Percentiles rank a stretch among this genome's conserved stretches.
phyloP scores from a whole-genome alignment of 2,113 vertebrate genomes.

The Campylorhamphus procurvoides region DNA sequence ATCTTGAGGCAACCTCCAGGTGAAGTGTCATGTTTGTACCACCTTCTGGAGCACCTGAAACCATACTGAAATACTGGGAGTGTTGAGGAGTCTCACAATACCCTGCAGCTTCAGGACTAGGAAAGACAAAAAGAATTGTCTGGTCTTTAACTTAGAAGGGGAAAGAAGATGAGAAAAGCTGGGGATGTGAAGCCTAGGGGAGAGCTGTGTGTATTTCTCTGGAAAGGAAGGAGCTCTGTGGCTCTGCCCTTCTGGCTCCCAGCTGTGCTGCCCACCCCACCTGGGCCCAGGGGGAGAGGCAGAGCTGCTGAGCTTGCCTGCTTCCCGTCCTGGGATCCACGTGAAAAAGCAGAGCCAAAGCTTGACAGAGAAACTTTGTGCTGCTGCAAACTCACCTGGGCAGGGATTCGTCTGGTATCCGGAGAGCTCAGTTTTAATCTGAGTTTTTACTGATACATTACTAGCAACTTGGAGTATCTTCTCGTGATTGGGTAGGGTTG shows the following conservation, averaged over 20 bases:
- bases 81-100: not conserved
- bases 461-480: not conserved
- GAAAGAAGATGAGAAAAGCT: not conserved
- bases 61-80: not conserved
- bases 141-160: not conserved
- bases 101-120: not conserved
- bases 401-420: not conserved
- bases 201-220: not conserved
- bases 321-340: accelerated
- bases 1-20: not conserved
- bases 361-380: not conserved
- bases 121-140: not conserved
- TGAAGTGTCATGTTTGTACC: not conserved
- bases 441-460: not conserved
- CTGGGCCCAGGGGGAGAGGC: not conserved
- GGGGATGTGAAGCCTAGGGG: not conserved
- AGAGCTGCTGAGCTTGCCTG: not conserved
- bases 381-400: accelerated
- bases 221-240: not conserved
- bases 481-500: not conserved
- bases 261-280: not conserved
- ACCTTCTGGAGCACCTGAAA: not conserved
- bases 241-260: not conserved
- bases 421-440: not conserved
- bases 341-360: not conserved